Evolutionary conservation across 2,797 vertebrate genomes (phyloP).

Genomic region (Myripristis jacobus): DNA sequence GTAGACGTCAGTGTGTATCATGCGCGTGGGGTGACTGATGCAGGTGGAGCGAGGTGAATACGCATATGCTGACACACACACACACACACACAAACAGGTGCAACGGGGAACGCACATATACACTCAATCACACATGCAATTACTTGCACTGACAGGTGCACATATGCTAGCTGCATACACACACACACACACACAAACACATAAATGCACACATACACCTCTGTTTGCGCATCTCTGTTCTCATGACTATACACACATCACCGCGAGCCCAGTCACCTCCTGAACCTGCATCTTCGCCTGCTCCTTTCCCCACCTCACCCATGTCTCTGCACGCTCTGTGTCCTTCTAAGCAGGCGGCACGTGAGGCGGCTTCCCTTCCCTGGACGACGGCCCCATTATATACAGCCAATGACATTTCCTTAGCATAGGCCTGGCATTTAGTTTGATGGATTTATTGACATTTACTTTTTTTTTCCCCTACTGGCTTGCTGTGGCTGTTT

Average conservation of each 20-base stretch:
- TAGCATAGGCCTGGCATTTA: conserved; percentile 78
- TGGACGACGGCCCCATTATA: conserved; percentile 52
- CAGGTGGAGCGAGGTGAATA: conserved; percentile 23
- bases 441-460: conserved; percentile 80
- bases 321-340: conserved; percentile 18
- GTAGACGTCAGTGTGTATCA: conserved; percentile 46
- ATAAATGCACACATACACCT: background rate
- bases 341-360: conserved; percentile 32
- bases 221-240: background rate
- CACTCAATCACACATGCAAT: background rate
- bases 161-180: background rate
- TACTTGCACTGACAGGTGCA: background rate
- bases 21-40: conserved; percentile 26
- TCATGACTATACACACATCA: background rate
- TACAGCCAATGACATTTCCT: conserved; percentile 79
- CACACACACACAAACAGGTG: conserved; percentile 7
- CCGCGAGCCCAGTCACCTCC: conserved; percentile 15
- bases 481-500: conserved; percentile 32
- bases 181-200: conserved; percentile 11
- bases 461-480: conserved; percentile 48
- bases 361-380: conserved; percentile 13
- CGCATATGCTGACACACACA: too few species aligned
- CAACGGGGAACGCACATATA: background rate
- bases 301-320: conserved; percentile 14
- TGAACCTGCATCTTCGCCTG: background rate